These are phyloP conservation scores for Trachelus troglodyta DNA, from an alignment of 2,888 invertebrate genomes.

Conservation along the genomic window DNA sequence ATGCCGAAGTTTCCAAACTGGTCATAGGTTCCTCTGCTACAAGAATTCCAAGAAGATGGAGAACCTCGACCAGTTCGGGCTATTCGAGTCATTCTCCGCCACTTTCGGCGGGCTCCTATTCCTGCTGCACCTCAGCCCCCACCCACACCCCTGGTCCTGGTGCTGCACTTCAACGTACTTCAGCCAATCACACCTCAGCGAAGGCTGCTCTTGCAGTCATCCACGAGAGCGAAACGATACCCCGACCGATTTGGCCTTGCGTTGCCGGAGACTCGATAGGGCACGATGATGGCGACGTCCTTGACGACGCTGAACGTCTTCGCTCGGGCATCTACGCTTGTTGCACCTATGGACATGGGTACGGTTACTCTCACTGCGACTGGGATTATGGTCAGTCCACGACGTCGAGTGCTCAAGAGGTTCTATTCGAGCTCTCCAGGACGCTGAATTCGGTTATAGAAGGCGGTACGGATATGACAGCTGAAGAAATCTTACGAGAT, in stretches of 20 bases:
- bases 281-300: slow-evolving; percentile 15
- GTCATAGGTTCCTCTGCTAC: slow-evolving; percentile 32
- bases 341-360: slow-evolving; percentile 43
- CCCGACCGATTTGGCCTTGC: slow-evolving; percentile 54
- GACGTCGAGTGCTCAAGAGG: slow-evolving; percentile 41
- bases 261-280: slow-evolving; percentile 12
- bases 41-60: slow-evolving; percentile 47
- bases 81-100: slow-evolving; percentile 56
- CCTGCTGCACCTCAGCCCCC: slow-evolving; percentile 36
- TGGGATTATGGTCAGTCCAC: slow-evolving; percentile 27
- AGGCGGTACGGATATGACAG: slow-evolving; percentile 42
- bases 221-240: slow-evolving; percentile 53
- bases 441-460: slow-evolving; percentile 57
- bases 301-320: slow-evolving; percentile 31
- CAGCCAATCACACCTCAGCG: not conserved
- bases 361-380: slow-evolving; percentile 35
- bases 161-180: not conserved
- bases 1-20: slow-evolving; percentile 48
- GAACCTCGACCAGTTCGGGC: slow-evolving; percentile 56
- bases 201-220: slow-evolving; percentile 46
- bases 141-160: not conserved
- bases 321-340: slow-evolving; percentile 38
- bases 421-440: slow-evolving; percentile 52
- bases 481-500: slow-evolving; percentile 53
- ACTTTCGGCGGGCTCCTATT: slow-evolving; percentile 47